Base-by-base conservation (phyloP, 2,113 vertebrate genomes). In the Lepisosteus oculatus region DNA sequence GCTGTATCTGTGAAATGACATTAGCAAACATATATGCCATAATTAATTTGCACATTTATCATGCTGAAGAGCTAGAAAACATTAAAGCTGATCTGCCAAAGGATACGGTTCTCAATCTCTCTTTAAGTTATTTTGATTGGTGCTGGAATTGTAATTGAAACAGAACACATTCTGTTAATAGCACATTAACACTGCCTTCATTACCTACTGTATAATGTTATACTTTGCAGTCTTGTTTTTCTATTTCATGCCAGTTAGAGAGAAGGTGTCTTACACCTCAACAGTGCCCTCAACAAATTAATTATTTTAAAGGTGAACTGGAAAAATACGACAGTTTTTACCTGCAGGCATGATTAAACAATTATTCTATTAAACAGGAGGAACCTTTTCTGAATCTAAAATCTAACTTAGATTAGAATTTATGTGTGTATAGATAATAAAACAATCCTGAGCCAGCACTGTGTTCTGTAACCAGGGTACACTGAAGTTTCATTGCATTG, bases 141-240 rank as follows among this genome's bases (percentile, higher is more conserved):
- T 43, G 8, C 17, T 42, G 17, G 54, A 42, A 42, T 12, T 15
- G 6, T 42, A 67, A 67, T 56, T 42, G 12, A 68, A 55, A 47
- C 9, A 55, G 54, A 66, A 45, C 13, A n/a, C 9, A 65, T 54
- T 74, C 62, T 14, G 54, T 55, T 65, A 51, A 45, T 68, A 56
- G 64, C 29, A 62, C 74, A 68, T 75, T 71, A 71, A 45, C 8
- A 15, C 43, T 54, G 54, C 69, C 55, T 14, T 29, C 29, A 29
- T 29, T 29, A 13, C 47, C 44, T 13, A 55, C 55, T 29, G 59
- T 55, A 56, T 61, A 29, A 3, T 8, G 9, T 45, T 47, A 8
- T 15, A 44, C 17, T 47, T 69, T 41, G 6, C 43, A 70, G 8
- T 12, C 55, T 68, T 62, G 5, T 43, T 55, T 47, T 55, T 56